A percentile compares a stretch with the other conserved stretches of the same genome.
Conservation (phyloP, 2,113 vertebrate species). For the Hippotragus niger region DNA sequence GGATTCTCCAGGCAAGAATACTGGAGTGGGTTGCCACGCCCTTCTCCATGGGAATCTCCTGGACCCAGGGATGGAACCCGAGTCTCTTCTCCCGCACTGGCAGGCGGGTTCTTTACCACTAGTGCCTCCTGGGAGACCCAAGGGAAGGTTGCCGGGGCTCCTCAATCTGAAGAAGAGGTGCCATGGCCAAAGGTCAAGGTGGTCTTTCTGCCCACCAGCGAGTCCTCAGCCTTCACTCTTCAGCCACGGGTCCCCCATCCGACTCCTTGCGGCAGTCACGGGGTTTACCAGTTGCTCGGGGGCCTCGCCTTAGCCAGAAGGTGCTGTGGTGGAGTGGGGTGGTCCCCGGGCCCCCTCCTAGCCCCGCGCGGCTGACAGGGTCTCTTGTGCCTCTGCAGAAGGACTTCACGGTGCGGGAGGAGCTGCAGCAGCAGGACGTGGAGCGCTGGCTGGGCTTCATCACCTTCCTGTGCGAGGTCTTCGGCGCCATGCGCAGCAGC, state of each 20-base stretch:
- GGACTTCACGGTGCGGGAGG: constrained; percentile 93
- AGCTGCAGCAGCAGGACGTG: constrained; percentile 92
- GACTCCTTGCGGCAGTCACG: neutral
- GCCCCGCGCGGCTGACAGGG: constrained; percentile 25
- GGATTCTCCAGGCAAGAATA: neutral
- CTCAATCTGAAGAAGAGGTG: neutral
- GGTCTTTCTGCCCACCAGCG: neutral
- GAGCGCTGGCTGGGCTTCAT: constrained; percentile 98
- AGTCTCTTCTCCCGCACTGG: neutral
- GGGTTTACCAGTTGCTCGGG: neutral
- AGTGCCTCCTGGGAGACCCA: neutral
- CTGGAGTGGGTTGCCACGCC: neutral
- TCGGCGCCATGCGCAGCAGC: constrained; percentile 96
- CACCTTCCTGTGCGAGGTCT: constrained; percentile 98
- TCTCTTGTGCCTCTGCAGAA: constrained; percentile 84
- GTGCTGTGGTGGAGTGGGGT: rapidly evolving
- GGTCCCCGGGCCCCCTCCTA: rapidly evolving
- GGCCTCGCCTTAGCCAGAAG: rapidly evolving
- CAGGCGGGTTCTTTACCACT: neutral
- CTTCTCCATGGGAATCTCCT: neutral
- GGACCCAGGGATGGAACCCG: neutral
- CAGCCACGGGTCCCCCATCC: rapidly evolving
- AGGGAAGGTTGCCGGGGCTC: neutral
- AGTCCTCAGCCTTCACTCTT: neutral
- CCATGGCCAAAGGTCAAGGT: rapidly evolving